Evolutionary conservation across 2,113 vertebrate genomes (phyloP).

Genomic region (Morone chrysops): DNA sequence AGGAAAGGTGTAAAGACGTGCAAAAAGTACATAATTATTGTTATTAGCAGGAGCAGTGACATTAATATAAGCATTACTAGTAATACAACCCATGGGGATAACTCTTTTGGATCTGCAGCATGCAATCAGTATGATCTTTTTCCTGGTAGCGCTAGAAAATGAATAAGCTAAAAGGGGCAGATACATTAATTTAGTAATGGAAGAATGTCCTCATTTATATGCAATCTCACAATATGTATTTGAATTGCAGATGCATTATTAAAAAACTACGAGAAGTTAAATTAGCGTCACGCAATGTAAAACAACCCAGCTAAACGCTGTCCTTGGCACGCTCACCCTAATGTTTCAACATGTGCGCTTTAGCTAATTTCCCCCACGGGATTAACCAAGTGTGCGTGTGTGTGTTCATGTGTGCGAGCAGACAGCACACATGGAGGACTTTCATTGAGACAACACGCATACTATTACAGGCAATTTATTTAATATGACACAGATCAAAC

Average conservation of each 20-base stretch:
- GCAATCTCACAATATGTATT: slow-evolving; percentile 23
- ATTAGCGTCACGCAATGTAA: slow-evolving; percentile 1
- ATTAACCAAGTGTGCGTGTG: slow-evolving; percentile 12
- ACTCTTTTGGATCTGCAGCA: not conserved
- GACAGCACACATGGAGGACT: slow-evolving; percentile 11
- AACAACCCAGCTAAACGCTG: slow-evolving; percentile 43
- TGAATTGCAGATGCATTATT: slow-evolving; percentile 55
- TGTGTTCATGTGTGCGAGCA: slow-evolving; percentile 12
- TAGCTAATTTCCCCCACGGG: slow-evolving; percentile 52
- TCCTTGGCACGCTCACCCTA: slow-evolving; percentile 43
- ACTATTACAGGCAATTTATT: slow-evolving; percentile 19
- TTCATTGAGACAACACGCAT: not conserved
- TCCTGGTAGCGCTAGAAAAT: not conserved
- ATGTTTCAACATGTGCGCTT: slow-evolving; percentile 33
- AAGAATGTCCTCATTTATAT: slow-evolving; percentile 12
- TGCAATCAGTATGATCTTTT: not conserved
- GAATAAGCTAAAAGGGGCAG: slow-evolving; percentile 4
- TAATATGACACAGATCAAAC: slow-evolving; percentile 44
- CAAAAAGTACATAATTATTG: not conserved
- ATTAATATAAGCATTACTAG: not conserved
- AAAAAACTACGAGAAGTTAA: slow-evolving; percentile 16
- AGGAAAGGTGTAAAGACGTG: not conserved
- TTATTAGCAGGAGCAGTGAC: not conserved
- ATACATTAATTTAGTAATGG: slow-evolving; percentile 12
- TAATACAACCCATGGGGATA: not conserved